Conservation (phyloP, 92 coral and sea anemone genomes). For the Porites divaricata region DNA sequence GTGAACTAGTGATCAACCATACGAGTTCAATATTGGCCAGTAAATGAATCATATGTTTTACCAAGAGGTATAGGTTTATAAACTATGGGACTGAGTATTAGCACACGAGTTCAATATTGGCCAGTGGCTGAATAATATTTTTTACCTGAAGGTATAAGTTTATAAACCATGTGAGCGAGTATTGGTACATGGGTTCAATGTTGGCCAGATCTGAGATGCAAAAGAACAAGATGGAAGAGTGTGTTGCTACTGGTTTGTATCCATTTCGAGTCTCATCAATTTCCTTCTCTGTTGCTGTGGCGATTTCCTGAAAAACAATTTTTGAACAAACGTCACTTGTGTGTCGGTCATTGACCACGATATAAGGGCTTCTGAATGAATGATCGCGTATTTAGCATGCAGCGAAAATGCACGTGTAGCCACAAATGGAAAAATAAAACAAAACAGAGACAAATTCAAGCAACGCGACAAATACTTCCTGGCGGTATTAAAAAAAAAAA, state of each 20-base stretch:
- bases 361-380: too few species aligned
- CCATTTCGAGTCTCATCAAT: slow-evolving; percentile 99
- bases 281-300: slow-evolving; percentile 96
- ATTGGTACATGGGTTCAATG: slow-evolving; percentile 99
- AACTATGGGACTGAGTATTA: slow-evolving; percentile 94
- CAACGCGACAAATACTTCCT: too few species aligned
- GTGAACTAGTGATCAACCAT: too few species aligned
- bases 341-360: background rate
- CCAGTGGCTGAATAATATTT: background rate
- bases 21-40: background rate
- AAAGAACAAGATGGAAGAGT: slow-evolving; percentile 96
- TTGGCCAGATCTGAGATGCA: slow-evolving; percentile 98
- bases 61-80: slow-evolving; percentile 95
- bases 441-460: too few species aligned
- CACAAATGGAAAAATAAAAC: too few species aligned
- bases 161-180: slow-evolving; percentile 97
- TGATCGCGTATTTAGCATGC: too few species aligned
- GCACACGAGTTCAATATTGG: background rate
- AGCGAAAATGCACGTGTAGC: too few species aligned
- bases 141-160: slow-evolving; percentile 63
- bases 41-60: background rate
- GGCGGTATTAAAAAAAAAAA: too few species aligned
- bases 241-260: slow-evolving; percentile 95
- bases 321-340: background rate
- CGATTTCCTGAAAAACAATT: slow-evolving; percentile 81